Conservation (phyloP, 2,888 invertebrate genomes). For the Dromius quadrimaculatus region DNA sequence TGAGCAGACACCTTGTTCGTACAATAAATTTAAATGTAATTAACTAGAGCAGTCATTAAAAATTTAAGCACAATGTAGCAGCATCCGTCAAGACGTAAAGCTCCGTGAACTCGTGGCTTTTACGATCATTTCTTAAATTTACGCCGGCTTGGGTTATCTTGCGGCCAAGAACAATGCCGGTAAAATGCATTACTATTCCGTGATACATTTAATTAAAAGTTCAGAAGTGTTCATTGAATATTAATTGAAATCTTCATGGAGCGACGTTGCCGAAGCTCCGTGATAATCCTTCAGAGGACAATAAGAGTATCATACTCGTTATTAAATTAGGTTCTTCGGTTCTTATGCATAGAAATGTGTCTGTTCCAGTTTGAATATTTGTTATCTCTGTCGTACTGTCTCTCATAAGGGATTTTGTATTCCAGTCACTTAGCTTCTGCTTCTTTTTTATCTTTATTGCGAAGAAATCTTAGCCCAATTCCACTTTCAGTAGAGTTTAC, state of each 20-base stretch:
- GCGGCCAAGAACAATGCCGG: constrained; percentile 34
- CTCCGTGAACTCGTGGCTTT: constrained; percentile 20
- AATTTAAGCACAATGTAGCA: constrained; percentile 37
- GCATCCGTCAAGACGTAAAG: constrained; percentile 39
- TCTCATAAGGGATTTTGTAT: constrained; percentile 28
- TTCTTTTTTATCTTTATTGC: constrained; percentile 50
- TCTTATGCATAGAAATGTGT: constrained; percentile 49
- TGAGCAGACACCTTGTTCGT: constrained; percentile 34
- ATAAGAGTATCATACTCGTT: constrained; percentile 54
- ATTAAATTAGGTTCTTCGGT: constrained; percentile 55
- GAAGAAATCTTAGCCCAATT: constrained; percentile 47
- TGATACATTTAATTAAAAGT: constrained; percentile 61
- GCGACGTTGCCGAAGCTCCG: constrained; percentile 50
- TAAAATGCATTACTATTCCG: constrained; percentile 48
- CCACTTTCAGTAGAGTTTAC: constrained; percentile 47
- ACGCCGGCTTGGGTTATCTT: constrained; percentile 31
- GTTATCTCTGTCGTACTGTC: constrained; percentile 10
- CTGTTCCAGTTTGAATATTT: constrained; percentile 21
- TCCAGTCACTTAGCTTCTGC: constrained; percentile 43
- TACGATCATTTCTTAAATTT: constrained; percentile 46
- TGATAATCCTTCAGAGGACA: constrained; percentile 52
- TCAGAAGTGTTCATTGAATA: constrained; percentile 58
- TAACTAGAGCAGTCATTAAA: constrained; percentile 44
- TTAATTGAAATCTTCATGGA: constrained; percentile 59
- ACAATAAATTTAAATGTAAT: constrained; percentile 47